Evolutionary conservation across 2,113 vertebrate species (phyloP), one percentile per base, ranked within the genome.

Genomic region (Vireo altiloquus): DNA sequence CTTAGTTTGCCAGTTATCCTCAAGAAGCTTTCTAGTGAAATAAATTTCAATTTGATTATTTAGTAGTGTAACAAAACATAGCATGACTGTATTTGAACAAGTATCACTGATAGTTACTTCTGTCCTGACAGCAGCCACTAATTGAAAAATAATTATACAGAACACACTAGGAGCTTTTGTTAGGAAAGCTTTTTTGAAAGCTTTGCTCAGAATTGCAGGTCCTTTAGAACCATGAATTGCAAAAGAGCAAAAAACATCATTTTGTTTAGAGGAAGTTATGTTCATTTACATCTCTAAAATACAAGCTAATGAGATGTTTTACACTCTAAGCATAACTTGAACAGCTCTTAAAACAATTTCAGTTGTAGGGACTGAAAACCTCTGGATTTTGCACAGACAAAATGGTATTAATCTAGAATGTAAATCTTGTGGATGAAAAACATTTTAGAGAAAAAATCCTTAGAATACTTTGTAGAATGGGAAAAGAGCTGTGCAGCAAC

Each of bases 131-230:
- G 86, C 69, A 87, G 69, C 39, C 24, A 50, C 49, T 84, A 84
- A 87, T 87, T 87, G 71, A 42, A 90, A 93, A 95, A 68, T 57
- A 95, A 84, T 77, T 82, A 37, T 20, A 78, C 24, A 82, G 65
- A 76, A 68, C 33, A 75, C 60, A 52, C 19, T 40, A 49, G 40
- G 11, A 87, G 70, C 37, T 71, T 87, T 94, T 82, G n/a, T 85
- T 85, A 69, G 59, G 37, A 89, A 46, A 5, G 37, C 20, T 52
- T 75, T 84, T 75, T 50, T 76, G 37, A 61, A 92, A 87, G 80
- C 23, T 35, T 84, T 87, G 12, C 56, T 90, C 33, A 74, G 80
- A 92, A 81, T 21, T 78, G 22, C 31, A 88, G 28, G 44, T 76
- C 22, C 28, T 70, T 85, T 40, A 60, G 50, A 90, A 63, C 3